These are phyloP conservation scores for Dynastes grantii DNA, from an alignment of 2,888 invertebrate genomes.

Conservation along the genomic window DNA sequence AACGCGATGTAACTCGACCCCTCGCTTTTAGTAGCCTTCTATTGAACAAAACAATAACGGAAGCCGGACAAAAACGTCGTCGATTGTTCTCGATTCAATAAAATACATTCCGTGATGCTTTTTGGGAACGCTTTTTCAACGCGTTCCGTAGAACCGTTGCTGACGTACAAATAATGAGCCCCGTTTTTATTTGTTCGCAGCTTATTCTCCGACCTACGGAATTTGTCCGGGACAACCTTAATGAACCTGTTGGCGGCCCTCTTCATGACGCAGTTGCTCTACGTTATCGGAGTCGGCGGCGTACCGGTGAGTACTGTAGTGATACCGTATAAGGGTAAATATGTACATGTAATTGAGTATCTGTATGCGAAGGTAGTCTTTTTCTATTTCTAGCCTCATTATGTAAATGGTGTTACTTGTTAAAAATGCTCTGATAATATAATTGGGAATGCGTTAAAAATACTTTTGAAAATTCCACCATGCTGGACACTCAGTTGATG, in stretches of 20 bases:
- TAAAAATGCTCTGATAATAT: too few species aligned
- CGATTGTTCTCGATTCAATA: slow-evolving; percentile 3
- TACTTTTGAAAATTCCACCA: too few species aligned
- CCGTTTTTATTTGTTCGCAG: slow-evolving; percentile 66
- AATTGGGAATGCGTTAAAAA: too few species aligned
- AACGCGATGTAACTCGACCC: background rate
- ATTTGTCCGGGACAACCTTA: slow-evolving; percentile 78
- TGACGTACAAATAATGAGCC: background rate
- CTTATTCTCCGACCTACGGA: slow-evolving; percentile 79
- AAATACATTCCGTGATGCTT: background rate
- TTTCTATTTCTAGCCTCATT: too few species aligned
- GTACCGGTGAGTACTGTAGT: slow-evolving; percentile 73
- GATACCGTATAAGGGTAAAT: background rate
- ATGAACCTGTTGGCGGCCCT: slow-evolving; percentile 79
- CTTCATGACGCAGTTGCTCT: slow-evolving; percentile 79
- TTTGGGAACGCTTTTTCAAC: background rate
- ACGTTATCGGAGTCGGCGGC: slow-evolving; percentile 79
- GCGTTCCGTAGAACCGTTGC: background rate
- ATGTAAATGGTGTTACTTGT: too few species aligned
- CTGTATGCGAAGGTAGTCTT: background rate
- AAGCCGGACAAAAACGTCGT: background rate
- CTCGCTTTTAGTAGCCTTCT: background rate
- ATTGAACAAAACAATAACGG: slow-evolving; percentile 1
- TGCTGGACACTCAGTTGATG: too few species aligned
- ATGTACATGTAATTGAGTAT: background rate